phyloP scores from a whole-genome alignment of 2,113 vertebrate genomes.

The Rutilus rutilus region DNA sequence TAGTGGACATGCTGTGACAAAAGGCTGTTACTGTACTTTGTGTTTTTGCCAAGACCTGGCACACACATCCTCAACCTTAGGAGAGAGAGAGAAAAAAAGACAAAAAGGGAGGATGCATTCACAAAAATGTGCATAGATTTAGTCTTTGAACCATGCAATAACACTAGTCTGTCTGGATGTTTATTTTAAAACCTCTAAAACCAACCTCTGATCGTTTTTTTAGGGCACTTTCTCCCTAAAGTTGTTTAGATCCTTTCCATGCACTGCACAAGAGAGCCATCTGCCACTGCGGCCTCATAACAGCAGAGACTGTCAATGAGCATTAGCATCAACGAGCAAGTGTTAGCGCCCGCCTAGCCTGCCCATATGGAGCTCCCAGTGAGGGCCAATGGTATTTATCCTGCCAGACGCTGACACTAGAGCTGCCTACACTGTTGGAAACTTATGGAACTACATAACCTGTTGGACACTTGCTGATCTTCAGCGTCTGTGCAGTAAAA shows the following conservation, averaged over 20 bases:
- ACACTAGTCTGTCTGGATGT: neutral
- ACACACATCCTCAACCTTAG: constrained; percentile 2
- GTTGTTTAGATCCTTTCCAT: neutral
- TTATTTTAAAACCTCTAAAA: constrained; percentile 24
- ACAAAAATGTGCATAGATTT: neutral
- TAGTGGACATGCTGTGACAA: constrained; percentile 33
- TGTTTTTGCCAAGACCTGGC: constrained; percentile 38
- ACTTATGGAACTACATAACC: constrained; percentile 29
- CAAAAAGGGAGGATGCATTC: neutral
- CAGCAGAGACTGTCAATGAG: constrained; percentile 56
- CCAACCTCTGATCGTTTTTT: constrained; percentile 1
- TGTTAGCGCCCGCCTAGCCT: neutral
- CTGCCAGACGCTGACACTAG: constrained; percentile 27
- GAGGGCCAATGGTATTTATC: constrained; percentile 23
- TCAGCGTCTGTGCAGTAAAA: neutral
- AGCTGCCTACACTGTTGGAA: constrained; percentile 40
- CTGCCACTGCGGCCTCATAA: constrained; percentile 52
- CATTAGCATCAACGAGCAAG: constrained; percentile 51
- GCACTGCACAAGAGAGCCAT: constrained; percentile 37
- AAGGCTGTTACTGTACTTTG: constrained; percentile 4
- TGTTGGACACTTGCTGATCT: constrained; percentile 34
- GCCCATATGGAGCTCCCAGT: constrained; percentile 47
- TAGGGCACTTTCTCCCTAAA: neutral
- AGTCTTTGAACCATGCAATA: neutral
- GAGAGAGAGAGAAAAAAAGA: neutral